phyloP scores from a whole-genome alignment of 2,797 vertebrate species.

The Amphiprion clarkii region DNA sequence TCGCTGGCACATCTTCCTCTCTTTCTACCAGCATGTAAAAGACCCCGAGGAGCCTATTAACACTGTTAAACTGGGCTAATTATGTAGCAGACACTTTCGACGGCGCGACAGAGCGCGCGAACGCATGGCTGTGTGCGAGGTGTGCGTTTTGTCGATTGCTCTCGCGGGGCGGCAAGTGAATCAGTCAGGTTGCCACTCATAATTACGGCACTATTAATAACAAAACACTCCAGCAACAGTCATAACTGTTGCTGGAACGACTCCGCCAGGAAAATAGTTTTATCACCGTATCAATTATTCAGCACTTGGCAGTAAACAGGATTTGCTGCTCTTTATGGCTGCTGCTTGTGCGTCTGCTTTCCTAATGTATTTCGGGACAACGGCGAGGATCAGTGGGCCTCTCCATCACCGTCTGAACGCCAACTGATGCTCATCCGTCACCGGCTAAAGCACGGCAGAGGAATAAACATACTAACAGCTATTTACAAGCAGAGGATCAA shows the following conservation, averaged over 20 bases:
- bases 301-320: constrained; percentile 59
- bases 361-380: constrained; percentile 60
- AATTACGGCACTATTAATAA: constrained; percentile 75
- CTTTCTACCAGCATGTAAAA: constrained; percentile 49
- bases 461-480: constrained; percentile 50
- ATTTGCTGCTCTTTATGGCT: constrained; percentile 48
- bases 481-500: constrained; percentile 30
- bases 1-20: constrained; percentile 44
- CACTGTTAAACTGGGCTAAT: constrained; percentile 80
- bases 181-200: constrained; percentile 71
- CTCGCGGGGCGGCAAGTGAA: constrained; percentile 63
- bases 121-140: background rate
- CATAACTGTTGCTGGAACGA: constrained; percentile 49
- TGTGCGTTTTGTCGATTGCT: constrained; percentile 39
- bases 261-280: constrained; percentile 66
- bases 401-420: constrained; percentile 63
- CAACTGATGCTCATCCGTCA: constrained; percentile 69
- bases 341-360: constrained; percentile 47
- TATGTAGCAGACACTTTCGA: constrained; percentile 63
- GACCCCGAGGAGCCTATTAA: constrained; percentile 74
- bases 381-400: constrained; percentile 49
- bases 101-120: background rate
- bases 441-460: constrained; percentile 20
- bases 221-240: constrained; percentile 47
- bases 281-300: constrained; percentile 76